These are phyloP conservation scores for Netelia fuscicornis DNA, from an alignment of 2,888 invertebrate genomes.

Conservation along the genomic window DNA sequence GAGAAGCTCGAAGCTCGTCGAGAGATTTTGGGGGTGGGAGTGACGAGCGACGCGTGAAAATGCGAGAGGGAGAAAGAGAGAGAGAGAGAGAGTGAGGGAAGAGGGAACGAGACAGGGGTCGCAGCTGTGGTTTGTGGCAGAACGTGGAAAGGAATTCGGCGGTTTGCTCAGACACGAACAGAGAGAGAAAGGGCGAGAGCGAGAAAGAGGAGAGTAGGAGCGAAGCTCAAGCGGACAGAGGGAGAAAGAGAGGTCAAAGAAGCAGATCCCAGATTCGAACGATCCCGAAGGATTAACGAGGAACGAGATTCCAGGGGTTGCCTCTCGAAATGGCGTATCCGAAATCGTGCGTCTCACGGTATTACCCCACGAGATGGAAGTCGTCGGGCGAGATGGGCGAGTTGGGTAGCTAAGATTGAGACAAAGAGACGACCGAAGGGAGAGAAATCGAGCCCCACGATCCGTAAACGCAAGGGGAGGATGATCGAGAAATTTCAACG, in stretches of 20 bases:
- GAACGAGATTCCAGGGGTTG: slow-evolving; percentile 52
- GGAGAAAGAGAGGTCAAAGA: slow-evolving; percentile 19
- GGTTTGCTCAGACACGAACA: slow-evolving; percentile 9
- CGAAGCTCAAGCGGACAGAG: slow-evolving; percentile 11
- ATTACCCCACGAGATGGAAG: neutral
- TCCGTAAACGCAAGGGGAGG: slow-evolving; percentile 15
- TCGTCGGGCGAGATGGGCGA: neutral
- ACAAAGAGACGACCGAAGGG: slow-evolving; percentile 4
- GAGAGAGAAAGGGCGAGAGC: slow-evolving; percentile 5
- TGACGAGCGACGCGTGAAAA: slow-evolving; percentile 60
- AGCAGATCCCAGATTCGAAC: slow-evolving; percentile 46
- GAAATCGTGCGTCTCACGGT: slow-evolving; percentile 7
- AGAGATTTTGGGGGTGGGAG: slow-evolving; percentile 2
- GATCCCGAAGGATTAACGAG: slow-evolving; percentile 61
- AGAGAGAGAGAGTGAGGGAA: slow-evolving; percentile 35
- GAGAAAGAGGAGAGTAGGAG: slow-evolving; percentile 11
- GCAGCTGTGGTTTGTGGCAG: slow-evolving; percentile 47
- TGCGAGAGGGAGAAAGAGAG: slow-evolving; percentile 21
- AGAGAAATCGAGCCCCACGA: slow-evolving; percentile 27
- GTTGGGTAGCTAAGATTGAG: slow-evolving; percentile 32
- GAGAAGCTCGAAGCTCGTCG: neutral
- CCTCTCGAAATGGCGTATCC: slow-evolving; percentile 43
- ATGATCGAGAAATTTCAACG: slow-evolving; percentile 16
- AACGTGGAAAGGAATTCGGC: slow-evolving; percentile 47
- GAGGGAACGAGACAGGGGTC: slow-evolving; percentile 15